Evolutionary conservation across 2,888 invertebrate species (phyloP).

Genomic region (Slavum lentiscoides): DNA sequence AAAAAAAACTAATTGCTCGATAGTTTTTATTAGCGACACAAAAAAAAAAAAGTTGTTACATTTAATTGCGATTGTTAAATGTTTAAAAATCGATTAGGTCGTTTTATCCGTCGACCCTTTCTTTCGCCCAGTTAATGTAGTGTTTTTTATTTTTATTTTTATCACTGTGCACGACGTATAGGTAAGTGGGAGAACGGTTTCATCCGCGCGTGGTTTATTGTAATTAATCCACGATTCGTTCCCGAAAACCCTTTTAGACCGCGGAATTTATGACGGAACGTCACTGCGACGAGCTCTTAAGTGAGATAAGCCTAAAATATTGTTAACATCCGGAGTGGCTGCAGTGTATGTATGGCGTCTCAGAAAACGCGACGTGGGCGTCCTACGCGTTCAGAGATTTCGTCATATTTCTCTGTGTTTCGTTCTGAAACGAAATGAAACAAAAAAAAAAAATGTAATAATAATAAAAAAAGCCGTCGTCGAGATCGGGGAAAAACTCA

Average conservation of each 20-base stretch:
- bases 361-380: neutral
- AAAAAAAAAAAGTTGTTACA: too few species aligned
- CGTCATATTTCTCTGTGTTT: slow-evolving; percentile 20
- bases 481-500: slow-evolving; percentile 17
- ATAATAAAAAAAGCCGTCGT: slow-evolving; percentile 1
- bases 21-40: too few species aligned
- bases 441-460: neutral
- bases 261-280: slow-evolving; percentile 24
- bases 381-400: neutral
- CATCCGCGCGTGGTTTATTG: neutral
- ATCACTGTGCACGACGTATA: too few species aligned
- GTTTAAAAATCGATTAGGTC: too few species aligned
- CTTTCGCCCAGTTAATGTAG: too few species aligned
- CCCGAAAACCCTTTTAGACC: slow-evolving; percentile 17
- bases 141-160: too few species aligned
- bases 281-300: slow-evolving; percentile 5
- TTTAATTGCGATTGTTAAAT: too few species aligned
- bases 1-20: too few species aligned
- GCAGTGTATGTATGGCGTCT: neutral
- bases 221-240: slow-evolving; percentile 26
- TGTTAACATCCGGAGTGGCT: slow-evolving; percentile 1
- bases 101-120: too few species aligned
- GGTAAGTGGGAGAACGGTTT: neutral
- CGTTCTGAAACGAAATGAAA: slow-evolving; percentile 7
- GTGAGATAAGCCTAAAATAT: neutral